These are phyloP conservation scores for Eristalis arbustorum DNA, from an alignment of 2,888 invertebrate species.

Conservation along the genomic window DNA sequence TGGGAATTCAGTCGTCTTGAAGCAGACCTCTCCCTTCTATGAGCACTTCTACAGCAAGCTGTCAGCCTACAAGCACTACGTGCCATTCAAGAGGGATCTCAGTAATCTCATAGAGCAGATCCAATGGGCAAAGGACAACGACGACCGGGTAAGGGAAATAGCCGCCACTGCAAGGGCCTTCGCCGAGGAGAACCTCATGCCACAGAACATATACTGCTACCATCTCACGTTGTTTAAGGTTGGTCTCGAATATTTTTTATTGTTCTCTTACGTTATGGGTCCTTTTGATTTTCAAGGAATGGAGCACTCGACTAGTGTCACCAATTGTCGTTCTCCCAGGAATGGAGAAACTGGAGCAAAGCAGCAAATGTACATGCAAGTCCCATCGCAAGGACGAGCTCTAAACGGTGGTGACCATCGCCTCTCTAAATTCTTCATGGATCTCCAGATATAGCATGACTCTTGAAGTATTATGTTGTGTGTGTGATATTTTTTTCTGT, in stretches of 20 bases:
- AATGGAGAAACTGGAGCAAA: conserved; percentile 84
- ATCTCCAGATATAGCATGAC: conserved; percentile 48
- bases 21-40: conserved; percentile 96
- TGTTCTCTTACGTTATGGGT: not conserved
- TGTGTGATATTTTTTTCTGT: conserved; percentile 59
- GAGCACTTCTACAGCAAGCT: conserved; percentile 95
- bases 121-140: conserved; percentile 88
- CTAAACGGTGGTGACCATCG: conserved; percentile 63
- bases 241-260: conserved; percentile 73
- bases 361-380: conserved; percentile 76
- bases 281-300: conserved; percentile 82
- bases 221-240: conserved; percentile 87
- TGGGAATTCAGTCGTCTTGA: conserved; percentile 93
- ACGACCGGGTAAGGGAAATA: conserved; percentile 85
- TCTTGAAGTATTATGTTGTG: conserved; percentile 47
- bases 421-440: conserved; percentile 10
- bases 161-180: conserved; percentile 85
- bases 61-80: conserved; percentile 88
- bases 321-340: conserved; percentile 82
- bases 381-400: conserved; percentile 75
- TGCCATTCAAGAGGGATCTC: conserved; percentile 90
- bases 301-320: conserved; percentile 85
- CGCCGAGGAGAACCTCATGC: conserved; percentile 89
- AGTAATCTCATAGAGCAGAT: conserved; percentile 90
- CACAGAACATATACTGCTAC: conserved; percentile 93